Conservation (phyloP, 2,797 vertebrate genomes). For the Gastrophryne carolinensis region DNA sequence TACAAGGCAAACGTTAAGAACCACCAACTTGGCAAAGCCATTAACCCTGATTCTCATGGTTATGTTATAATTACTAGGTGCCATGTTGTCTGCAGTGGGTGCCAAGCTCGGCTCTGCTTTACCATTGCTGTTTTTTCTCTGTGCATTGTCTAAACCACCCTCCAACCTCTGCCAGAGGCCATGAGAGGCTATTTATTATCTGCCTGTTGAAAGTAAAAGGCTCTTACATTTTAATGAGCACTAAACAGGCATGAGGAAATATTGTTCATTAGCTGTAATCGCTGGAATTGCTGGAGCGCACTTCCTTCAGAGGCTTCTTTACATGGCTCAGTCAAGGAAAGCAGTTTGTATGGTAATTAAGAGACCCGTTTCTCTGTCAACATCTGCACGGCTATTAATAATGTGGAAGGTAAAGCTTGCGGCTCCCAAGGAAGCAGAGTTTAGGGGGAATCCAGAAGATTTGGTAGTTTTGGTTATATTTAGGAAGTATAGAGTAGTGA, state of each 20-base stretch:
- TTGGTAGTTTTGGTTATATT: too few relatives aligned
- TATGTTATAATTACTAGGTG: too few relatives aligned
- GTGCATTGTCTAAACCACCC: too few relatives aligned
- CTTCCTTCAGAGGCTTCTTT: constrained; percentile 89
- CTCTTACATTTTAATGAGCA: constrained; percentile 88
- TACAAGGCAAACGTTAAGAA: too few relatives aligned
- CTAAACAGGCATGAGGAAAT: constrained; percentile 83
- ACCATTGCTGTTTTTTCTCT: too few relatives aligned
- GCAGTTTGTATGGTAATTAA: constrained; percentile 99
- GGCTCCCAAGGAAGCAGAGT: constrained; percentile 61
- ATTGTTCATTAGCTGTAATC: constrained; percentile 92
- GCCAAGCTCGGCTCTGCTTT: too few relatives aligned
- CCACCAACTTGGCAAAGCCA: too few relatives aligned
- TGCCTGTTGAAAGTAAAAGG: constrained; percentile 79
- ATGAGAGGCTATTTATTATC: constrained; percentile 76
- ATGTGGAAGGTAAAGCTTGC: constrained; percentile 68
- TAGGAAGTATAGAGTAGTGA: too few relatives aligned
- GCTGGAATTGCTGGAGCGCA: constrained; percentile 91
- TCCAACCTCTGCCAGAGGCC: constrained; percentile 58
- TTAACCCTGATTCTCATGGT: too few relatives aligned
- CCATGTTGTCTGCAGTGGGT: too few relatives aligned
- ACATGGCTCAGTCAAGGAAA: constrained; percentile 94
- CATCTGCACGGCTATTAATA: constrained; percentile 88
- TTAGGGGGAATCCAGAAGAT: too few relatives aligned
- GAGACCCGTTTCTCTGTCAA: constrained; percentile 91